Evolutionary conservation across 2,113 vertebrate species (phyloP).

Genomic region (Cricetomys ansorgei): DNA sequence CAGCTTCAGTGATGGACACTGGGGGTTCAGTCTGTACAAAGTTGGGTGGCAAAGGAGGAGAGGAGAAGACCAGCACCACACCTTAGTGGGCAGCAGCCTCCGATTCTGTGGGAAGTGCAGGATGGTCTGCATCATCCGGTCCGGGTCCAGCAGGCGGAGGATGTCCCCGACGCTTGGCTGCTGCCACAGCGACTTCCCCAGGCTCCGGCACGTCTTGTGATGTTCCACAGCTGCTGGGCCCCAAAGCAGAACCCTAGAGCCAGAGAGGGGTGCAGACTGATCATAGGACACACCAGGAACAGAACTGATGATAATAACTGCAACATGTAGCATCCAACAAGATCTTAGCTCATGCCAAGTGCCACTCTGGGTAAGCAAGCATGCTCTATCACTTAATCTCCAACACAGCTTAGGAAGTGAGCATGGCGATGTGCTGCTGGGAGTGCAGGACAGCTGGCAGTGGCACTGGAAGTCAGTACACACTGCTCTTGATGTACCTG

Average conservation of each 20-base stretch:
- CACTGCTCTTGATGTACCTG: accelerated
- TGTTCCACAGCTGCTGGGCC: slow-evolving; percentile 95
- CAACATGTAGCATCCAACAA: accelerated
- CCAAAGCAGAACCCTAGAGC: slow-evolving; percentile 92
- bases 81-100: slow-evolving; percentile 89
- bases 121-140: slow-evolving; percentile 92
- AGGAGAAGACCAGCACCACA: slow-evolving; percentile 37
- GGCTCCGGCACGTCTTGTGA: slow-evolving; percentile 93
- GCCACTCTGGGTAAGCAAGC: accelerated
- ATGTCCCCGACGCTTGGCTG: slow-evolving; percentile 93
- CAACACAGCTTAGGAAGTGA: accelerated
- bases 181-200: slow-evolving; percentile 96
- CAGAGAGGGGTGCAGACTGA: background rate
- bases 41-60: accelerated
- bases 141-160: slow-evolving; percentile 90
- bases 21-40: background rate
- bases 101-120: slow-evolving; percentile 92
- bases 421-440: background rate
- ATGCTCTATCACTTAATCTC: too few species aligned
- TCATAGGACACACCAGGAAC: background rate
- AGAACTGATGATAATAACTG: background rate
- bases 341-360: background rate
- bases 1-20: accelerated
- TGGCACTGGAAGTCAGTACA: background rate
- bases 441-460: background rate